These are phyloP conservation scores for Polylopha cassiicola DNA, from an alignment of 2,888 invertebrate genomes.

Conservation along the genomic window DNA sequence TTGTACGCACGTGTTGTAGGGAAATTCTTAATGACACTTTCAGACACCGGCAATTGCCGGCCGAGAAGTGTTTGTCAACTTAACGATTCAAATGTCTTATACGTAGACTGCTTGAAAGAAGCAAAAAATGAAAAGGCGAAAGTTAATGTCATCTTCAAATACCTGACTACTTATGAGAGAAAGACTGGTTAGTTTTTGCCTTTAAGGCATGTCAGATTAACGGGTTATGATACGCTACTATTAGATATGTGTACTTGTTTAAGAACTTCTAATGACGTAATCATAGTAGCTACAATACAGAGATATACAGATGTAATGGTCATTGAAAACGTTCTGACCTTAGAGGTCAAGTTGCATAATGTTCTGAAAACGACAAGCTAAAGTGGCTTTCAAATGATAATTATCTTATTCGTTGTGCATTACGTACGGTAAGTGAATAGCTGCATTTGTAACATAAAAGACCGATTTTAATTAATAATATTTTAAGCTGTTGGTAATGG, in stretches of 20 bases:
- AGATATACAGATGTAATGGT: not conserved
- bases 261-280: too few relatives aligned
- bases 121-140: not conserved
- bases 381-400: not conserved
- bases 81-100: not conserved
- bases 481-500: too few relatives aligned
- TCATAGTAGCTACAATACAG: too few relatives aligned
- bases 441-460: too few relatives aligned
- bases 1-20: conserved; percentile 27
- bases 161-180: not conserved
- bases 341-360: conserved; percentile 1
- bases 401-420: not conserved
- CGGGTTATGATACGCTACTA: too few relatives aligned
- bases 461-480: too few relatives aligned
- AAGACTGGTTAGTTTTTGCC: not conserved
- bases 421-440: conserved; percentile 1
- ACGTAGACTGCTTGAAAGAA: not conserved
- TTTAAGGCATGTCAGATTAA: too few relatives aligned
- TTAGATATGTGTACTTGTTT: too few relatives aligned
- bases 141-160: conserved; percentile 1
- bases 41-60: conserved; percentile 25
- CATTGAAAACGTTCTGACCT: not conserved
- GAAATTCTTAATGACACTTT: conserved; percentile 41
- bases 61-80: conserved; percentile 1
- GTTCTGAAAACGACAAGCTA: not conserved